Evolutionary conservation across 64 coral and sea anemone genomes (phyloP), one percentile per base, ranked within the genome.

Genomic region (Montipora cactus): DNA sequence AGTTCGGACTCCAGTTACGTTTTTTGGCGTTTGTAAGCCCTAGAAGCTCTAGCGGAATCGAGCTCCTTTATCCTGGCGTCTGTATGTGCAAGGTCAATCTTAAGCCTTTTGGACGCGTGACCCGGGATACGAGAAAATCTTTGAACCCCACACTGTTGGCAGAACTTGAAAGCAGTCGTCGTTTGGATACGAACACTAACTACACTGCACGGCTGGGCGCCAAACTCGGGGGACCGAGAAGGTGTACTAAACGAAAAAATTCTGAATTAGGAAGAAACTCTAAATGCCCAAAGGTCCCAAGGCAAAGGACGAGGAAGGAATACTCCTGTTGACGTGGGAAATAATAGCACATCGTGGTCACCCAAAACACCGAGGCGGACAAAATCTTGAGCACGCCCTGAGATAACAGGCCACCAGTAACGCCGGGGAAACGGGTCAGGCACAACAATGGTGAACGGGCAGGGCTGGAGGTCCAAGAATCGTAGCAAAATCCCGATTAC

Each of bases 381-480:
- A 23, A 19, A 20, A 83, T 78, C 81, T 71, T 52, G 66, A 76
- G 69, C 77, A 20, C 78, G 73, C 46, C 89, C 87, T 57, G 72
- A 83, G 72, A 96, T 78, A 37, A 93, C 19, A 12, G 90, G 90
- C 78, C 90, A 92, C 90, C 85, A 96, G 83, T 83, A 96, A n/a
- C 28, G 59, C 8, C 51, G 23, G 13, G 91, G 91, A 8, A 47
- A 78, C n/a, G 74, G 52, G 23, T 88, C 91, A 16, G 70, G 47
- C 10, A 90, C 71, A 18, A 89, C 84, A 67, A 96, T 23, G 20
- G 90, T 89, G 59, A 89, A 92, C n/a, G 16, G 76, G n/a, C 50
- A 37, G n/a, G 44, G 10, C 19, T 62, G 48, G 37, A 11, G 16
- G 18, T n/a, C 77, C 8, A 81, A 49, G 57, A 90, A 47, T 13